Conservation (phyloP, 1,140 invertebrate genomes). For the Octopus bimaculoides region DNA sequence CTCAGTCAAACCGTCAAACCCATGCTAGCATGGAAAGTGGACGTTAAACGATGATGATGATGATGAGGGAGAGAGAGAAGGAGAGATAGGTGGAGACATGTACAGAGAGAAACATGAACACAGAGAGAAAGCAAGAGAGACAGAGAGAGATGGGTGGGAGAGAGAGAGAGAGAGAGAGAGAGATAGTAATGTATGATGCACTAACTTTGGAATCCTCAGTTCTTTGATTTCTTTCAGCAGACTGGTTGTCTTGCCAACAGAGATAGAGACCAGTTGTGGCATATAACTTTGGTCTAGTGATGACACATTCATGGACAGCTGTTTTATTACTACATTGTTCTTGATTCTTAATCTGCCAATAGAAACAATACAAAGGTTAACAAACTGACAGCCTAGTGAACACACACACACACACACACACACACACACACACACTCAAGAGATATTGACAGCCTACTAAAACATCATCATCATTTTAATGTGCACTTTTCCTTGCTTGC, state of each 20-base stretch:
- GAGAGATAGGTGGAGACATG: too few relatives aligned
- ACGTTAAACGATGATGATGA: too few relatives aligned
- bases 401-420: too few relatives aligned
- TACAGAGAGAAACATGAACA: too few relatives aligned
- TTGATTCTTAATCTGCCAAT: conserved; percentile 46
- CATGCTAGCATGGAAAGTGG: too few relatives aligned
- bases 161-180: neutral
- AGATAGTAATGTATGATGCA: neutral
- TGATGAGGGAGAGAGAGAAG: too few relatives aligned
- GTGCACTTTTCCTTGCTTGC: too few relatives aligned
- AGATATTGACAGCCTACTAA: too few relatives aligned
- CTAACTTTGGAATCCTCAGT: conserved; percentile 46
- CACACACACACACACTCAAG: too few relatives aligned
- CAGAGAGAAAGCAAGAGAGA: too few relatives aligned
- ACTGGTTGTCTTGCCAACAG: conserved; percentile 39
- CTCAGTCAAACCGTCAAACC: too few relatives aligned
- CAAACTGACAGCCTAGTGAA: neutral
- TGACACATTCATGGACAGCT: conserved; percentile 43
- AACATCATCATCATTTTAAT: too few relatives aligned
- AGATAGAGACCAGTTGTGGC: conserved; percentile 49
- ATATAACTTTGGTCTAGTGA: conserved; percentile 55
- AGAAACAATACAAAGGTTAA: conserved; percentile 3
- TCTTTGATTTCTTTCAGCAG: conserved; percentile 48
- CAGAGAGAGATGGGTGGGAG: neutral
- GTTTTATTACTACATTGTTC: conserved; percentile 50